Percentiles rank a stretch among this genome's conserved stretches.
These are phyloP conservation scores for Stictonetta naevosa DNA, from an alignment of 2,113 vertebrate species.

Conservation along the genomic window DNA sequence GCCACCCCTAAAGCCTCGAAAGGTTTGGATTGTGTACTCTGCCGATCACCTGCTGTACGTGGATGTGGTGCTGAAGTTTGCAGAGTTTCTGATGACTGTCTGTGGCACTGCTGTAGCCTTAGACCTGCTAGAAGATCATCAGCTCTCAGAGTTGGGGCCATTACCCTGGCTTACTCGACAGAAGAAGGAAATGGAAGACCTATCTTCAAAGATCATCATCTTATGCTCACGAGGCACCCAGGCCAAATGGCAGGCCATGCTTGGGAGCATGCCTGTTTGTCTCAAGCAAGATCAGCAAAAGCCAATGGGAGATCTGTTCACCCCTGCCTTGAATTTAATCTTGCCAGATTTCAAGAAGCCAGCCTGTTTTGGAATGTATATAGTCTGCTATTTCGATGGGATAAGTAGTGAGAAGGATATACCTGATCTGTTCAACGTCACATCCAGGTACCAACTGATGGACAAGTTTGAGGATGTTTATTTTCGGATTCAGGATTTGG, in stretches of 20 bases:
- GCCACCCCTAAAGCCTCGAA: conserved; percentile 67
- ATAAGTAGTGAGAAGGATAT: conserved; percentile 83
- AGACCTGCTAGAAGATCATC: conserved; percentile 85
- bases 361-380: conserved; percentile 87
- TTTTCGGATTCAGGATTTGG: conserved; percentile 90
- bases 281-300: conserved; percentile 84
- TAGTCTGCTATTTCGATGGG: conserved; percentile 92
- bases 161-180: conserved; percentile 90
- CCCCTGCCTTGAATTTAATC: conserved; percentile 88
- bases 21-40: conserved; percentile 91
- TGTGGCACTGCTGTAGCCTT: conserved; percentile 91
- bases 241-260: conserved; percentile 93
- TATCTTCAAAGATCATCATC: conserved; percentile 87
- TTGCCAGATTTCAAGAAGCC: conserved; percentile 89
- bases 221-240: conserved; percentile 91
- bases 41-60: conserved; percentile 89
- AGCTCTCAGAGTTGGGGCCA: conserved; percentile 83
- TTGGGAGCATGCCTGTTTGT: conserved; percentile 74
- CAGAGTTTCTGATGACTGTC: conserved; percentile 86
- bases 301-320: conserved; percentile 87
- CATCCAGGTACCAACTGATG: conserved; percentile 88
- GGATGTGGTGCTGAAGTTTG: conserved; percentile 91
- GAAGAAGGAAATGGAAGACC: conserved; percentile 82
- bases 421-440: conserved; percentile 88
- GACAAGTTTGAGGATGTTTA: conserved; percentile 92